phyloP scores from a whole-genome alignment of 2,113 vertebrate species.

The Phyllopteryx taeniolatus region DNA sequence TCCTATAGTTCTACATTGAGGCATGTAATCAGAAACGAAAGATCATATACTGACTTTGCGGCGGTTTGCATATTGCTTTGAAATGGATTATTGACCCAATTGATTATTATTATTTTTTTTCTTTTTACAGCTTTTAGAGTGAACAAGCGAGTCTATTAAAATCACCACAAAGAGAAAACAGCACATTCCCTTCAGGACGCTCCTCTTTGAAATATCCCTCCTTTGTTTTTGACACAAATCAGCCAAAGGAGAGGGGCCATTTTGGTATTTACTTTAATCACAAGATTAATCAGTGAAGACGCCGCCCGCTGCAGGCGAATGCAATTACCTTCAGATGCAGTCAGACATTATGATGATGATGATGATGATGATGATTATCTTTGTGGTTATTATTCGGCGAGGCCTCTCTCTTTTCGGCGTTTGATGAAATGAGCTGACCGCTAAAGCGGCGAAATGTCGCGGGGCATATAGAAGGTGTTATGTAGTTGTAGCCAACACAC shows the following conservation, averaged over 20 bases:
- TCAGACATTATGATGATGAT: slow-evolving; percentile 5
- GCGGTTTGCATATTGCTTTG: background rate
- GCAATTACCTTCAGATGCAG: slow-evolving; percentile 8
- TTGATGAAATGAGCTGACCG: slow-evolving; percentile 26
- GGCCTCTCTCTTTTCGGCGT: slow-evolving; percentile 4
- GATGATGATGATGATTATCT: background rate
- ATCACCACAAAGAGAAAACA: background rate
- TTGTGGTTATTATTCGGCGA: slow-evolving; percentile 18
- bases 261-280: background rate
- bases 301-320: background rate
- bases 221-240: slow-evolving; percentile 4
- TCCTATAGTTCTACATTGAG: background rate
- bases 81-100: background rate
- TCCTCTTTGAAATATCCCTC: background rate
- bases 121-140: background rate
- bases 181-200: background rate
- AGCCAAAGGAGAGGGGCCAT: background rate
- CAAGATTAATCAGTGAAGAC: slow-evolving; percentile 1
- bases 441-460: slow-evolving; percentile 25
- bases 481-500: slow-evolving; percentile 14
- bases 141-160: background rate
- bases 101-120: background rate
- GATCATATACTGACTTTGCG: background rate
- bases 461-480: slow-evolving; percentile 42
- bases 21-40: background rate